Percentiles rank a stretch among this genome's conserved stretches.
These are phyloP conservation scores for Hepsetus odoe DNA, from an alignment of 2,113 vertebrate species.

Conservation along the genomic window DNA sequence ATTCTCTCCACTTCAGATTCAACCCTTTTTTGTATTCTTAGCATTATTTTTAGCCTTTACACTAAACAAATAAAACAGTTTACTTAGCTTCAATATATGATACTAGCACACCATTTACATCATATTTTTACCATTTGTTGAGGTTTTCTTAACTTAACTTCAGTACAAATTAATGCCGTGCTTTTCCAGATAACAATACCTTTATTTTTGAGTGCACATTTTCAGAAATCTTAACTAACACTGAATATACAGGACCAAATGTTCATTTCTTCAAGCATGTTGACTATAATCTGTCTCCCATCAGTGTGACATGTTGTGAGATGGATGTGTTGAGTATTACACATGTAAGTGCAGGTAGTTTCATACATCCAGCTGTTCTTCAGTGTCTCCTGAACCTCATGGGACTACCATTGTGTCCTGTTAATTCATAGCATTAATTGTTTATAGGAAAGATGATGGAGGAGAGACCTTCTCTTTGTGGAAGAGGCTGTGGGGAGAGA, in stretches of 20 bases:
- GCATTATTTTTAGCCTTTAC: slow-evolving; percentile 32
- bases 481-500: slow-evolving; percentile 7
- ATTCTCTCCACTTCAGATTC: slow-evolving; percentile 14
- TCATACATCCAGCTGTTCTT: slow-evolving; percentile 59
- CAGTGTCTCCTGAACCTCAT: slow-evolving; percentile 62
- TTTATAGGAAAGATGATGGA: slow-evolving; percentile 17
- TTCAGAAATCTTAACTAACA: too few species aligned
- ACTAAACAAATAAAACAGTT: too few species aligned
- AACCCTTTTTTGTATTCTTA: slow-evolving; percentile 12
- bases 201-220: too few species aligned
- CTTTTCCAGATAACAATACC: too few species aligned
- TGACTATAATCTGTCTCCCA: neutral
- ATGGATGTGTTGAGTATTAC: neutral
- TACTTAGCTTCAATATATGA: neutral
- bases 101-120: neutral
- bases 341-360: neutral
- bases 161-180: too few species aligned
- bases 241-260: too few species aligned
- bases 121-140: neutral
- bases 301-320: neutral
- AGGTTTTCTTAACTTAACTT: neutral
- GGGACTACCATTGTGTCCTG: neutral
- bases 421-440: slow-evolving; percentile 4
- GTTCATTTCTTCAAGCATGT: neutral
- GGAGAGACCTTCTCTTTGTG: slow-evolving; percentile 8